phyloP scores from a whole-genome alignment of 1,140 invertebrate species.

The Musca vetustissima region DNA sequence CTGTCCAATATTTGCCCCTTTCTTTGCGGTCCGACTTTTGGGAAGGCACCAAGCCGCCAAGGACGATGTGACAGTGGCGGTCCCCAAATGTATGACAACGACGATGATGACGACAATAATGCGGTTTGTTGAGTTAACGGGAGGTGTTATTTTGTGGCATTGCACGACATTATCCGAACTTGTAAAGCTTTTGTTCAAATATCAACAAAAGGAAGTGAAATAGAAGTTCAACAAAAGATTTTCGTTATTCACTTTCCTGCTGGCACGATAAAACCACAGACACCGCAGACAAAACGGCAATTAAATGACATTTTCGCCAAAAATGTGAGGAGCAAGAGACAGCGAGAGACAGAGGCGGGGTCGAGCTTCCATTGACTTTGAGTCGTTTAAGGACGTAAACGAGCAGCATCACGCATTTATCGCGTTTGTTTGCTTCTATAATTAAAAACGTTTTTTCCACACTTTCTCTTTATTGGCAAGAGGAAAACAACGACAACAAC shows the following conservation, averaged over 20 bases:
- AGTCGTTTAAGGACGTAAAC: slow-evolving; percentile 1
- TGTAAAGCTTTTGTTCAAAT: slow-evolving; percentile 21
- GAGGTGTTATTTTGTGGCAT: slow-evolving; percentile 13
- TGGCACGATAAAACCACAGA: slow-evolving; percentile 7
- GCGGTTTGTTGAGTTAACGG: slow-evolving; percentile 7
- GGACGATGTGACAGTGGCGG: neutral
- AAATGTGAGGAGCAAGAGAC: too few species aligned
- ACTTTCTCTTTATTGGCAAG: slow-evolving; percentile 5
- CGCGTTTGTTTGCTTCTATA: slow-evolving; percentile 17
- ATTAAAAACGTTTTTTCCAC: slow-evolving; percentile 18
- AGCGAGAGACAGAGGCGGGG: neutral
- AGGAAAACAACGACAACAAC: neutral
- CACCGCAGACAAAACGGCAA: slow-evolving; percentile 23
- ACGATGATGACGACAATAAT: neutral
- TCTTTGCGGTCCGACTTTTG: neutral
- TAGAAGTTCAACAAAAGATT: slow-evolving; percentile 7
- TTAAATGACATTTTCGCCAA: slow-evolving; percentile 12
- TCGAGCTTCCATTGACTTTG: slow-evolving; percentile 3
- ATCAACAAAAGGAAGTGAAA: slow-evolving; percentile 6
- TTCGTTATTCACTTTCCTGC: neutral
- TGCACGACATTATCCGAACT: slow-evolving; percentile 10
- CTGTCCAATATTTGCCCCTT: neutral
- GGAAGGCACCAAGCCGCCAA: too few species aligned
- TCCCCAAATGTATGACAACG: neutral
- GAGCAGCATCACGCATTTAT: slow-evolving; percentile 19